These are phyloP conservation scores for Idaea aversata DNA, from an alignment of 2,888 invertebrate species.

Conservation along the genomic window DNA sequence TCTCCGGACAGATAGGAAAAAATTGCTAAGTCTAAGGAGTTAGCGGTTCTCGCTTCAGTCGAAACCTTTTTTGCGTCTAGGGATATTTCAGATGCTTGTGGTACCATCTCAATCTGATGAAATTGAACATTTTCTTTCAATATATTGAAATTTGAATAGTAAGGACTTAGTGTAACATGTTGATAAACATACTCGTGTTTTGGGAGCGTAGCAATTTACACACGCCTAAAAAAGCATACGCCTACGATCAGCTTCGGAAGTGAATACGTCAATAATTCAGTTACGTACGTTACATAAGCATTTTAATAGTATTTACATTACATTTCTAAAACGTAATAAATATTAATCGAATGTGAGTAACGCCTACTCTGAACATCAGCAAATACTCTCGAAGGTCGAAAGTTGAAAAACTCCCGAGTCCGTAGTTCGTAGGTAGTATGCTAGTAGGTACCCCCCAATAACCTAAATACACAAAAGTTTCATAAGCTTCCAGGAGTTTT, in stretches of 20 bases:
- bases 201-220: neutral
- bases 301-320: neutral
- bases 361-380: neutral
- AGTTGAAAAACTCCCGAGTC: neutral
- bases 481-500: neutral
- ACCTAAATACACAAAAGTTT: slow-evolving; percentile 1
- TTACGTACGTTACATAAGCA: neutral
- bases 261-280: neutral
- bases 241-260: too few species aligned
- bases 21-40: neutral
- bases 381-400: neutral
- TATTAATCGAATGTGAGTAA: neutral
- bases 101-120: too few species aligned
- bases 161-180: too few species aligned
- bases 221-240: neutral
- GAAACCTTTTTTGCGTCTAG: too few species aligned
- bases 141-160: too few species aligned
- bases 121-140: too few species aligned
- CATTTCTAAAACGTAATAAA: neutral
- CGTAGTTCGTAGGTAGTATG: neutral
- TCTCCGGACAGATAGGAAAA: neutral
- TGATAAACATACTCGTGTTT: neutral
- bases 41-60: too few species aligned
- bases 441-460: neutral
- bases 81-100: too few species aligned